A percentile compares a stretch with the other conserved stretches of the same genome.
These are phyloP conservation scores for Nysson spinosus DNA, from an alignment of 2,888 invertebrate species.

Conservation along the genomic window DNA sequence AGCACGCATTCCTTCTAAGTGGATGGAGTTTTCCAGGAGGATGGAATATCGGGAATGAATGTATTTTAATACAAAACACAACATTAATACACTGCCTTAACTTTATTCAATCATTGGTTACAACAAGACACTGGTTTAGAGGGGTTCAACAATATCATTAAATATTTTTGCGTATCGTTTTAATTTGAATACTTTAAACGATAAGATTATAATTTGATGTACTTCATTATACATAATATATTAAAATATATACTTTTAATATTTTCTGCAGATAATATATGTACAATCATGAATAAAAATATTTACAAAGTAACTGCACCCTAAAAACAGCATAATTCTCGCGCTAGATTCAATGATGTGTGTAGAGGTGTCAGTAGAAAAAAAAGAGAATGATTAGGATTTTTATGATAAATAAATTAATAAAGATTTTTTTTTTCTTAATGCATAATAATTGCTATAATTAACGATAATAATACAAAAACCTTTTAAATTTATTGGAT, in stretches of 20 bases:
- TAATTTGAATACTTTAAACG: conserved; percentile 74
- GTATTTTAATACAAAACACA: conserved; percentile 9
- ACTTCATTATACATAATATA: conserved; percentile 76
- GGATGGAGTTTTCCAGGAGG: neutral
- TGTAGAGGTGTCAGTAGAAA: conserved; percentile 38
- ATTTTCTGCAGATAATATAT: conserved; percentile 71
- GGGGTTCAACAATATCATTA: conserved; percentile 76
- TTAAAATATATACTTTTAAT: conserved; percentile 77
- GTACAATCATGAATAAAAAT: conserved; percentile 69
- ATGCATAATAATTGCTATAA: conserved; percentile 54
- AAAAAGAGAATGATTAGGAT: conserved; percentile 45
- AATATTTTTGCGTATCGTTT: conserved; percentile 74
- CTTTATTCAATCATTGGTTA: conserved; percentile 74
- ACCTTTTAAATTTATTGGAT: too few relatives aligned
- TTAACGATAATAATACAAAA: conserved; percentile 65
- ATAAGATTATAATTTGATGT: conserved; percentile 75
- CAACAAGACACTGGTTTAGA: conserved; percentile 74
- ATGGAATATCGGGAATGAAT: neutral
- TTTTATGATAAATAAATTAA: conserved; percentile 65
- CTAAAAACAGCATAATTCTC: conserved; percentile 63
- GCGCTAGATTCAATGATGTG: conserved; percentile 31
- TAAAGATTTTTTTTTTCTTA: conserved; percentile 58
- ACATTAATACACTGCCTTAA: conserved; percentile 65
- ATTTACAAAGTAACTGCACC: conserved; percentile 74
- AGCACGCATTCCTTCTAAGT: neutral